A percentile compares a stretch with the other conserved stretches of the same genome.
These are phyloP conservation scores for Gallinago jamesoni DNA, from an alignment of 2,113 vertebrate species.

Conservation along the genomic window DNA sequence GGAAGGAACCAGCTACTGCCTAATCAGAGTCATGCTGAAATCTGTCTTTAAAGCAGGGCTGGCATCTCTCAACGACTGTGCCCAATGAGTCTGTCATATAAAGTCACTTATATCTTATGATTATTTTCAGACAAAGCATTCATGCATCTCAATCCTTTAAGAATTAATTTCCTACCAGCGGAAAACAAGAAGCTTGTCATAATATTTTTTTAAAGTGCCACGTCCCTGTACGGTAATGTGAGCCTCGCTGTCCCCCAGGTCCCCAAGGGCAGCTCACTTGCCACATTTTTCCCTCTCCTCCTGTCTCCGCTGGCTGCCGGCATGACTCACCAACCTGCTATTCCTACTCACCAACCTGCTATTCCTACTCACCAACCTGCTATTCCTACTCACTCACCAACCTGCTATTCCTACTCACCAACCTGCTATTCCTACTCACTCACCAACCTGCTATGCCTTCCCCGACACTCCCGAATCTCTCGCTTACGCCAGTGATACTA, in stretches of 20 bases:
- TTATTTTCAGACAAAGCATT: background rate
- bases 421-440: background rate
- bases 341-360: background rate
- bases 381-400: background rate
- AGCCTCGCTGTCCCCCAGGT: background rate
- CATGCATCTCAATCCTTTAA: background rate
- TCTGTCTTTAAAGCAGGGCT: background rate
- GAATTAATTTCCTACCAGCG: background rate
- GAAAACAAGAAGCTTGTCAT: background rate
- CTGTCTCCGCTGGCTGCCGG: rapidly evolving
- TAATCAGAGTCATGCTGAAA: background rate
- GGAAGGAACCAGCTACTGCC: background rate
- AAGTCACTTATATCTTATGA: background rate
- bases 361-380: no score
- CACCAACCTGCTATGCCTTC: background rate
- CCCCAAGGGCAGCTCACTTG: background rate
- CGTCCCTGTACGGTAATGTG: rapidly evolving
- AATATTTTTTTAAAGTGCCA: background rate
- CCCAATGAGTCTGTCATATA: background rate
- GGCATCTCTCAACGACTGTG: background rate
- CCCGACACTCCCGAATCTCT: background rate
- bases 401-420: background rate
- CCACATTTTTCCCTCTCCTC: background rate
- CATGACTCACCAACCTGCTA: background rate
- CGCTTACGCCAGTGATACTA: background rate